Evolutionary conservation across 2,113 vertebrate species (phyloP).

Genomic region (Scolopax mira): DNA sequence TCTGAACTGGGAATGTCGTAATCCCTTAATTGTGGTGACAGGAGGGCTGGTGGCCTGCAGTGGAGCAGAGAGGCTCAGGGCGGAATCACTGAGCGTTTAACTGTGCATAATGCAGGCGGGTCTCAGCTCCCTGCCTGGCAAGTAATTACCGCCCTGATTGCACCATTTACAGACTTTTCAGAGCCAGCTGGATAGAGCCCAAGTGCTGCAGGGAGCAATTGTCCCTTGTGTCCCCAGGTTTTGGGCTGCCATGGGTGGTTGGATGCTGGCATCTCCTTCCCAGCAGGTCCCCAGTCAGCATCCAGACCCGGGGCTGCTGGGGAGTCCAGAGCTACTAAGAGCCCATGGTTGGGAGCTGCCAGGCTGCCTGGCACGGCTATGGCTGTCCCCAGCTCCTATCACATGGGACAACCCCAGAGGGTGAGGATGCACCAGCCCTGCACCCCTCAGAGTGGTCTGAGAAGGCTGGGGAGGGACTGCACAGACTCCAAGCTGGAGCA

Average conservation of each 20-base stretch:
- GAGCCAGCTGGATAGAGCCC: background rate
- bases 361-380: rapidly evolving
- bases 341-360: rapidly evolving
- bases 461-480: background rate
- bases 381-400: no score
- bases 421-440: background rate
- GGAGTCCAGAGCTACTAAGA: rapidly evolving
- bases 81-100: background rate
- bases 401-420: rapidly evolving
- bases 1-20: rapidly evolving
- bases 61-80: background rate
- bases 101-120: background rate
- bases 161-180: background rate
- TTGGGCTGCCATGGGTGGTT: rapidly evolving
- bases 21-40: background rate
- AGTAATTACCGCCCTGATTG: no score
- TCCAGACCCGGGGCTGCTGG: rapidly evolving
- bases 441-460: rapidly evolving
- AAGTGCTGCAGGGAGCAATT: background rate
- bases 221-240: background rate
- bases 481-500: rapidly evolving
- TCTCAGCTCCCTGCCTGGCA: background rate
- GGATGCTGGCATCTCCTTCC: background rate
- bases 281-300: rapidly evolving
- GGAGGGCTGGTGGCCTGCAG: background rate